Evolutionary conservation across 2,888 invertebrate species (phyloP), one percentile per base, ranked within the genome.

Genomic region (Nomada hirtipes): DNA sequence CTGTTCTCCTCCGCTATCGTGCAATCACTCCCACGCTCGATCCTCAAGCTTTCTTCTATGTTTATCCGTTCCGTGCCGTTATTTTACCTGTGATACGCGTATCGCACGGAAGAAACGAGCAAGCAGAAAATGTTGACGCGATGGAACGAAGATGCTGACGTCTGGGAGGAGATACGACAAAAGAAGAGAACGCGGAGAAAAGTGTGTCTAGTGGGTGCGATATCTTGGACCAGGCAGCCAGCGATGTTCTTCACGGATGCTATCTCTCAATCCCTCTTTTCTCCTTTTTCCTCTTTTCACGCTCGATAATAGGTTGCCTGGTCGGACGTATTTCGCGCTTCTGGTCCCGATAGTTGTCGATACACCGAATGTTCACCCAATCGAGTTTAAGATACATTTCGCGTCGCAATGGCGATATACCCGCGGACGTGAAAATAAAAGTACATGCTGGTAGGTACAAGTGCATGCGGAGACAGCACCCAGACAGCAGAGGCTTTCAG

Each of bases 301-400:
- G 67, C 23, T 2, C 18, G 7, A 42, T 23, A 11, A 44, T 36
- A 15, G n/a, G 4, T 61, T 15, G 67, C 52, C 42, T n/a, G 1
- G 18, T 23, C 53, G 36, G 44, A 73, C 29, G 53, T 55, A 68
- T 76, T 29, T 52, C n/a, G 29, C n/a, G 23, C 61, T 71, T 26
- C 23, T 47, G 18, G 7, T 26, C 36, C 29, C 3, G 20, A 29
- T 42, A 50, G 36, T 50, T 61, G 67, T 53, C 13, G 47, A 42
- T n/a, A 61, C 60, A 11, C 11, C 29, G 44, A 63, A n/a, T 18
- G n/a, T 81, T 68, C 44, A 4, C n/a, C 52, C 4, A 42, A 81
- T 52, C n/a, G 36, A 70, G 44, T 59, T 47, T 15, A 26, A 47
- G 13, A 76, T 63, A 20, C 47, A 13, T 20, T 57, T 57, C 57